Base-by-base conservation (phyloP, 2,888 invertebrate species). In the Lottia scabra region DNA sequence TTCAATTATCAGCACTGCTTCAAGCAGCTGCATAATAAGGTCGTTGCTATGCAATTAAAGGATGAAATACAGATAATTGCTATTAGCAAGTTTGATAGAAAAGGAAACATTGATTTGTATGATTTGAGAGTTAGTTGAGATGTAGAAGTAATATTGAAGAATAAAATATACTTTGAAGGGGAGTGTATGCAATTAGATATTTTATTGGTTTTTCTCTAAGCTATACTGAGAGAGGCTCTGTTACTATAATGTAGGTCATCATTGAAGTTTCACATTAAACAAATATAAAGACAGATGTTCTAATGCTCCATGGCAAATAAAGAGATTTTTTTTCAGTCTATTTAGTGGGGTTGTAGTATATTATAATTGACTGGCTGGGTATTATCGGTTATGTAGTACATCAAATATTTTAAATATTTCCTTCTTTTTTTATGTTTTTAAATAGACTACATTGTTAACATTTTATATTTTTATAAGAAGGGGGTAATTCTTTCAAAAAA, bases 1-100 rank as follows among this genome's bases (percentile, higher is more conserved):
- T 56, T 56, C 56, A 56, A 56, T 56, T 56, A 56, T 56, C 56
- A 56, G 56, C 19, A 56, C 56, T 56, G 56, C 56, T 56, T 56
- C 19, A 56, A 56, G 56, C 56, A 56, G 56, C 56, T 56, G 56
- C 56, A 56, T 56, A 56, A 56, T 56, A 56, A 56, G 56, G 56
- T 23, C 56, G 56, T 56, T 56, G 56, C 56, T 56, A 56, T 56
- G 56, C 56, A 56, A 56, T 56, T 56, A 56, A 56, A 23, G 56
- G 56, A 56, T 23, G 19, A 56, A 56, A 23, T 23, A 23, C 56
- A 56, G 23, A 56, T 19, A 19, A 56, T 56, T 56, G 23, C 23
- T 56, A 56, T 56, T 56, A 56, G 23, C 56, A 23, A 56, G 19
- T 23, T 56, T 10, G 13, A 10, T 56, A 56, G 56, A 10, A 56